Conservation (phyloP, 2,113 vertebrate genomes). For the Melospiza melodia region DNA sequence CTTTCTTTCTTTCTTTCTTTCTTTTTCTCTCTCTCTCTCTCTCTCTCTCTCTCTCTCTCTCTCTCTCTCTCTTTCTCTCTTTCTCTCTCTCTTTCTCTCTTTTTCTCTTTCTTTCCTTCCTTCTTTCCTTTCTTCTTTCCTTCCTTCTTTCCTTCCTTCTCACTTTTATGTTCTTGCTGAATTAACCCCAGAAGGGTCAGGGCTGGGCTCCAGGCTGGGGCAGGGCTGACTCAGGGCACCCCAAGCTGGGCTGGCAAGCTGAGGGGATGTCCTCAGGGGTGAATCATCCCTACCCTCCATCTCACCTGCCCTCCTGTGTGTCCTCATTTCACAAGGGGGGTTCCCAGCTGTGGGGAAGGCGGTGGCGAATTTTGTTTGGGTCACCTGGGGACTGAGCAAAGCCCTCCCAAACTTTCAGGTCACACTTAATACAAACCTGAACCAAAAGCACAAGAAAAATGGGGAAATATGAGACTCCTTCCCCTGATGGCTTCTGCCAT, state of each 20-base stretch:
- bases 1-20: no score
- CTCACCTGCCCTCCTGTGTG: neutral
- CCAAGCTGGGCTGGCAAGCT: neutral
- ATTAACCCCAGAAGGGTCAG: neutral
- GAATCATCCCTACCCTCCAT: neutral
- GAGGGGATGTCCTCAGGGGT: neutral
- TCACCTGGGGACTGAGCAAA: neutral
- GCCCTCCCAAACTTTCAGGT: neutral
- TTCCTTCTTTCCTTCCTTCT: neutral
- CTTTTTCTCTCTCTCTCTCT: no score
- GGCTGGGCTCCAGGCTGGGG: neutral
- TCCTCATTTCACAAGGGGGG: neutral
- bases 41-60: no score
- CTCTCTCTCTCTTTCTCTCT: no score
- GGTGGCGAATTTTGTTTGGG: neutral
- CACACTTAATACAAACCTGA: accelerated
- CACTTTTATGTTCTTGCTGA: neutral
- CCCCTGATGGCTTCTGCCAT: neutral
- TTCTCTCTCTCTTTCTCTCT: no score
- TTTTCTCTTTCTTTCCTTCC: no score
- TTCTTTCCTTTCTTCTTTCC: accelerated
- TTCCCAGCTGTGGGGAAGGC: neutral
- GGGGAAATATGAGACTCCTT: neutral
- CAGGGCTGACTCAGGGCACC: neutral
- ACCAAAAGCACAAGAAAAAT: neutral